Base-by-base conservation (phyloP, 2,797 vertebrate genomes). In the Leptatherina wallacei region DNA sequence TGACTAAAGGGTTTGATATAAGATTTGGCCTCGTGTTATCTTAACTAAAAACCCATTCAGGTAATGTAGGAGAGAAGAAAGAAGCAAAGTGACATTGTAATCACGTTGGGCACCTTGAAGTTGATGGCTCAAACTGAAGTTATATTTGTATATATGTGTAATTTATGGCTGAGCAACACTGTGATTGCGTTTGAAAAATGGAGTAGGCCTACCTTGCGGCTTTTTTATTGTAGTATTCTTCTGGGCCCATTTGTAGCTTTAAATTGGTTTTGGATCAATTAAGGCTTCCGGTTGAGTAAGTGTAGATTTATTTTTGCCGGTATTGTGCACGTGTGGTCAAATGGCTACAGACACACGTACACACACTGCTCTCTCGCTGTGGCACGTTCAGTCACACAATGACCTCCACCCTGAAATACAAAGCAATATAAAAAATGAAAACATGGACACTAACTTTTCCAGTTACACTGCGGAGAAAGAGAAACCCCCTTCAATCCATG, bases 261-360 rank as follows among this genome's bases (percentile, higher is more conserved):
- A 69, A 77, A 83, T 70, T 60, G 55, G n/a, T 6, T 75, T 69
- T 65, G 12, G 33, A 80, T 79, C 78, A 84, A 83, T 89, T 80
- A 69, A 73, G 35, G 66, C 22, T 36, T 70, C 40, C 65, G 63
- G 38, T 69, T 57, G 32, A 52, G 22, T 55, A 65, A 44, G 40
- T 52, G 56, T 35, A 51, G 13, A 52, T 33, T 67, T 77, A 49
- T 72, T 72, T 69, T 32, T 27, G 30, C 29, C 7, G 14, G 7
- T 40, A 44, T 40, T 62, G 11, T 33, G 56, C 54, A 58, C 70
- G 86, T 75, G 84, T 63, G 35, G 18, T 42, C 27, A 61, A 61
- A 70, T 12, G 35, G 20, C 10, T 10, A 36, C 68, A 16, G 10
- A 18, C 13, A 49, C 10, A 20, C 22, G 24, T 27, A 22, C 29